Evolutionary conservation across 2,888 invertebrate species (phyloP).

Genomic region (Chymomyza caudatula): DNA sequence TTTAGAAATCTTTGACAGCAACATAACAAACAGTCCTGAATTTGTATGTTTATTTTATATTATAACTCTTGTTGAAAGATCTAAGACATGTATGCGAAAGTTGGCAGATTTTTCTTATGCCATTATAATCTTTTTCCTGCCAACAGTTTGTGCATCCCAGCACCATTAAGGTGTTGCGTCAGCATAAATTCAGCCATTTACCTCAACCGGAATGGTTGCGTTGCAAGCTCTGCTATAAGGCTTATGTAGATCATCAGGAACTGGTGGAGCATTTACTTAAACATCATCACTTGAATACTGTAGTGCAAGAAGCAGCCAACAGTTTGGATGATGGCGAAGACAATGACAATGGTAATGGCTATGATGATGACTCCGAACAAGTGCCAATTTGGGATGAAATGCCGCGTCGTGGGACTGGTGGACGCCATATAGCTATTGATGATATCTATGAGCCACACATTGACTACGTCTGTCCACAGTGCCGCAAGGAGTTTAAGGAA

Average conservation of each 20-base stretch:
- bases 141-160: conserved; percentile 58
- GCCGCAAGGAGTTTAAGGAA: conserved; percentile 70
- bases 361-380: conserved; percentile 28
- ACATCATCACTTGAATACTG: conserved; percentile 57
- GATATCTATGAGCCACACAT: conserved; percentile 70
- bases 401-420: conserved; percentile 48
- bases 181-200: conserved; percentile 71
- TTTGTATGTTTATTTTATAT: too few relatives aligned
- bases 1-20: too few relatives aligned
- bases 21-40: too few relatives aligned
- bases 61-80: too few relatives aligned
- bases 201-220: conserved; percentile 70
- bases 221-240: conserved; percentile 69
- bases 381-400: conserved; percentile 43
- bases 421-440: conserved; percentile 37
- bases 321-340: conserved; percentile 21
- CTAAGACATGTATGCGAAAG: too few relatives aligned
- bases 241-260: conserved; percentile 54
- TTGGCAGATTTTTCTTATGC: too few relatives aligned
- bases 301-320: conserved; percentile 39
- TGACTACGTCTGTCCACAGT: conserved; percentile 72
- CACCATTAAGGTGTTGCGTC: conserved; percentile 59
- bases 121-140: not conserved
- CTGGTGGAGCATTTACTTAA: conserved; percentile 60
- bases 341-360: conserved; percentile 31